Evolutionary conservation across 2,113 vertebrate genomes (phyloP).

Genomic region (Epinephelus cyanopodus): DNA sequence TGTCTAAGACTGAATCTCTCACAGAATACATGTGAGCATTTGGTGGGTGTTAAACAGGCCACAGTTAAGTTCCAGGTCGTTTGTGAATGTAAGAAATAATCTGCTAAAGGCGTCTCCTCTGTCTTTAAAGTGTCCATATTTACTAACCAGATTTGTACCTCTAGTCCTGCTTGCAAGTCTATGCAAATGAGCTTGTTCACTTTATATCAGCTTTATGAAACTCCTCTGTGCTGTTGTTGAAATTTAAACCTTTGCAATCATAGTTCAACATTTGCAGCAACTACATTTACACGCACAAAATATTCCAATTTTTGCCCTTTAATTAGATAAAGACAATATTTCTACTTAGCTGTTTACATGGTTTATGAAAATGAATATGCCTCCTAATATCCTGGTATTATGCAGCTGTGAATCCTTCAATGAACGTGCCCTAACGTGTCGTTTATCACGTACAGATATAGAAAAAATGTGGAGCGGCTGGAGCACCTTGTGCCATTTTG

Average conservation of each 20-base stretch:
- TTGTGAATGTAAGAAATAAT: conserved; percentile 12
- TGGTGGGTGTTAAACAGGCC: not conserved
- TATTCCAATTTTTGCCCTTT: too few relatives aligned
- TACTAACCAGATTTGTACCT: conserved; percentile 3
- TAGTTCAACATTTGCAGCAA: conserved; percentile 5
- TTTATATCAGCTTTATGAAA: not conserved
- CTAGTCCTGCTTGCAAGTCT: conserved; percentile 45
- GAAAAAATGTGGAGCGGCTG: too few relatives aligned
- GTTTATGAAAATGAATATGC: too few relatives aligned
- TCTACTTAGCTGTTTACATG: too few relatives aligned
- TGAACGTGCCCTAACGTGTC: too few relatives aligned
- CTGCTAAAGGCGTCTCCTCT: not conserved
- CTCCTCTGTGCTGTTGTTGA: not conserved
- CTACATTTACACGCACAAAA: too few relatives aligned
- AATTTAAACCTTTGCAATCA: not conserved
- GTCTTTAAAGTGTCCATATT: not conserved
- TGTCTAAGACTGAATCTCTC: not conserved
- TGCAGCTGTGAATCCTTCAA: too few relatives aligned
- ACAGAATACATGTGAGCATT: not conserved
- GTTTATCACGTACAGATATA: too few relatives aligned
- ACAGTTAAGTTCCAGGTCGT: not conserved
- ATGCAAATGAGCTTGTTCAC: conserved; percentile 50
- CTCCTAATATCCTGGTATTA: too few relatives aligned
- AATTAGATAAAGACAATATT: too few relatives aligned
- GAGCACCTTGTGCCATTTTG: too few relatives aligned